Evolutionary conservation across 2,888 invertebrate species (phyloP), one percentile per base, ranked within the genome.

Genomic region (Auanema freiburgensis): DNA sequence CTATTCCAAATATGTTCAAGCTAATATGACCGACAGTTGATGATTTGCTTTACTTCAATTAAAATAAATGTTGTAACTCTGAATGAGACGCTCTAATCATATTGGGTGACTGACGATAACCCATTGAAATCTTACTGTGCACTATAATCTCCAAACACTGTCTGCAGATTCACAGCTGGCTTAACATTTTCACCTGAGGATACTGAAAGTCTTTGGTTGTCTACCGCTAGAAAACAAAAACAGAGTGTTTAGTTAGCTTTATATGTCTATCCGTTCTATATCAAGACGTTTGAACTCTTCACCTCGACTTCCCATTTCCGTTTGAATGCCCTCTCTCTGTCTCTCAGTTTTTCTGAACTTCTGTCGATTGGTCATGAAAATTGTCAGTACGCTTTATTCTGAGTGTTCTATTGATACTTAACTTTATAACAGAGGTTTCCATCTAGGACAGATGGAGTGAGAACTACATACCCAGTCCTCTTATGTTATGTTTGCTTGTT

Each of bases 351-450:
- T n/a, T n/a, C n/a, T n/a, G n/a, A 59, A 14, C 63, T 66, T 23
- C 72, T 71, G 43, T 62, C 67, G 1, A 59, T 70, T 18, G 72
- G 63, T n/a, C 59, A 66, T 50, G 49, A 24, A 10, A 69, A 59
- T 4, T 64, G 70, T 1, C 69, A 72, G 41, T 71, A 74, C 59
- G 74, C 66, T 18, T 46, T 76, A 11, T 67, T 72, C n/a, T 14
- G 64, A 68, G 18, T 67, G 65, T n/a, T 67, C 74, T 33, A 67
- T 74, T 42, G 76, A 72, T 55, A 66, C 74, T 1, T 65, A 76
- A 43, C 59, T 71, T 12, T 76, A 69, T 60, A 74, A 70, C 64
- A 76, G 72, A 0, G 69, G 65, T 8, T 72, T 76, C 69, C 72
- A 74, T 52, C 49, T 51, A 16, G 76, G 69, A 40, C 76, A 76